These are phyloP conservation scores for Aphaenogaster floridana DNA, from an alignment of 1,140 invertebrate genomes.

Conservation along the genomic window DNA sequence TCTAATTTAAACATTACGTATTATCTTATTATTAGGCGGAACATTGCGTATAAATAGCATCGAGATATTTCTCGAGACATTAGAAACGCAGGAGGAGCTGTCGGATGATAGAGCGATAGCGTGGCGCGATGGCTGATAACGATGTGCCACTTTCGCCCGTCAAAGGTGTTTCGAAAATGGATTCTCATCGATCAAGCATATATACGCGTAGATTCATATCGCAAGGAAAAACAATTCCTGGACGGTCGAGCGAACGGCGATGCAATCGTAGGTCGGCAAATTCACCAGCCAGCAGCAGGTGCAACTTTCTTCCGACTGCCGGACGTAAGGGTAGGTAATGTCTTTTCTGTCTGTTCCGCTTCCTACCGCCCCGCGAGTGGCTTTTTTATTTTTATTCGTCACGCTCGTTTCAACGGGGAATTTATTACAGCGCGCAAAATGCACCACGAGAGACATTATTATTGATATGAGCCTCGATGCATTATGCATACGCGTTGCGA, in stretches of 20 bases:
- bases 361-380: slow-evolving; percentile 35
- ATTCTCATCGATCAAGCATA: slow-evolving; percentile 29
- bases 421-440: slow-evolving; percentile 17
- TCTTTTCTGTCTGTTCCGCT: slow-evolving; percentile 60
- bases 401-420: slow-evolving; percentile 60
- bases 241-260: slow-evolving; percentile 52
- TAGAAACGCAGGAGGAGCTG: neutral
- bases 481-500: slow-evolving; percentile 18
- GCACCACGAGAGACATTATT: slow-evolving; percentile 35
- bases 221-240: slow-evolving; percentile 65
- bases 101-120: slow-evolving; percentile 22
- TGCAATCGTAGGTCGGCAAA: slow-evolving; percentile 76
- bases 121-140: slow-evolving; percentile 38
- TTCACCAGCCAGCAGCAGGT: slow-evolving; percentile 68
- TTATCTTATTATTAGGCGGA: neutral
- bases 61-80: slow-evolving; percentile 15
- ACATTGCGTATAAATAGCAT: neutral
- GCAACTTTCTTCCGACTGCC: slow-evolving; percentile 60
- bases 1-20: neutral
- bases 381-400: slow-evolving; percentile 65
- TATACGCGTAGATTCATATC: slow-evolving; percentile 64
- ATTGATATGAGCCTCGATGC: slow-evolving; percentile 31
- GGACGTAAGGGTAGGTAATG: slow-evolving; percentile 77
- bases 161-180: slow-evolving; percentile 52
- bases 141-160: slow-evolving; percentile 38